A percentile compares a stretch with the other conserved stretches of the same genome.
These are phyloP conservation scores for Brassicogethes aeneus DNA, from an alignment of 2,888 invertebrate genomes.

Conservation along the genomic window DNA sequence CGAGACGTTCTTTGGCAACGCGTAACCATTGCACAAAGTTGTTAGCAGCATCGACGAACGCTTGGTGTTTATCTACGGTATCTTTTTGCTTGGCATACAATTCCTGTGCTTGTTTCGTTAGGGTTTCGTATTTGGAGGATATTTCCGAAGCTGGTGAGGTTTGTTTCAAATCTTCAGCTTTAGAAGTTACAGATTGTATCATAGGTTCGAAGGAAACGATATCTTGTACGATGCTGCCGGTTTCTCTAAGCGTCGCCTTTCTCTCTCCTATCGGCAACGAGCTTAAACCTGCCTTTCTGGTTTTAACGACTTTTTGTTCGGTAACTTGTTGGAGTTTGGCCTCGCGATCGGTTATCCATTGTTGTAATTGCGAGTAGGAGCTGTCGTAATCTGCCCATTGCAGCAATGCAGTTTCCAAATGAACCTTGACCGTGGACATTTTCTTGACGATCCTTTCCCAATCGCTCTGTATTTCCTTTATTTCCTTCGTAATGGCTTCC, in stretches of 20 bases:
- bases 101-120: slow-evolving; percentile 85
- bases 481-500: slow-evolving; percentile 75
- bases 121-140: slow-evolving; percentile 79
- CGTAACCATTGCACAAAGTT: slow-evolving; percentile 91
- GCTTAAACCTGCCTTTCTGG: slow-evolving; percentile 70
- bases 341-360: slow-evolving; percentile 92
- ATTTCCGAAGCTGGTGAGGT: slow-evolving; percentile 88
- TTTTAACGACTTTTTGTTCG: slow-evolving; percentile 73
- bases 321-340: slow-evolving; percentile 85
- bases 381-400: slow-evolving; percentile 97
- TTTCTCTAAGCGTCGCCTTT: slow-evolving; percentile 81
- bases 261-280: slow-evolving; percentile 75
- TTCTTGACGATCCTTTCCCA: slow-evolving; percentile 89
- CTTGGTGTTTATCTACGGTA: slow-evolving; percentile 84
- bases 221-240: slow-evolving; percentile 92
- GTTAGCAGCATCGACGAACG: slow-evolving; percentile 84
- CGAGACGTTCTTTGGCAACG: slow-evolving; percentile 79
- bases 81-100: slow-evolving; percentile 82
- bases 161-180: slow-evolving; percentile 86
- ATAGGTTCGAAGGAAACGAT: slow-evolving; percentile 95
- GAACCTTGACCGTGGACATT: slow-evolving; percentile 84
- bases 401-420: slow-evolving; percentile 78
- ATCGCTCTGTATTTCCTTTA: slow-evolving; percentile 83
- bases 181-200: slow-evolving; percentile 90
- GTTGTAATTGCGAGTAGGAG: slow-evolving; percentile 82